These are phyloP conservation scores for Brachymystax lenok DNA, from an alignment of 2,797 vertebrate genomes.

Conservation along the genomic window DNA sequence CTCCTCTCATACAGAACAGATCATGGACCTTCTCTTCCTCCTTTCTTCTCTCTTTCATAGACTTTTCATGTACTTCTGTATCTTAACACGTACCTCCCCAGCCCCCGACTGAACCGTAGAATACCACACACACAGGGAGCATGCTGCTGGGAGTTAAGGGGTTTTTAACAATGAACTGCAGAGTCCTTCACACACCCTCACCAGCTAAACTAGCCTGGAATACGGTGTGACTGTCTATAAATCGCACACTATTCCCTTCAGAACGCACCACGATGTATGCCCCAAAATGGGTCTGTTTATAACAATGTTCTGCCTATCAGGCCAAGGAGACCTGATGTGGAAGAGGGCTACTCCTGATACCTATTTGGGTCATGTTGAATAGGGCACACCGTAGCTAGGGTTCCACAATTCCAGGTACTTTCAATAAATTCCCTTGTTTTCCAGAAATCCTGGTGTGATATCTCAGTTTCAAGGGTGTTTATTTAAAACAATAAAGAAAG, in stretches of 20 bases:
- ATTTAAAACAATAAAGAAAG: no score
- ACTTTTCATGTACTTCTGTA: neutral
- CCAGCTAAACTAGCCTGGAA: slow-evolving; percentile 44
- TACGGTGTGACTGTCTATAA: neutral
- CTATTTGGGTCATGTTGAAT: no score
- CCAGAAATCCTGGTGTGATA: no score
- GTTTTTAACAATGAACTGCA: slow-evolving; percentile 63
- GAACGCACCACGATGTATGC: neutral
- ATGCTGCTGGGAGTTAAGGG: slow-evolving; percentile 64
- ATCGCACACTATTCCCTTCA: neutral
- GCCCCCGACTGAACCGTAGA: slow-evolving; percentile 59
- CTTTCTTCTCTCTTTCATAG: slow-evolving; percentile 39
- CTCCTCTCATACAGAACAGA: slow-evolving; percentile 8
- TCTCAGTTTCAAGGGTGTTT: no score
- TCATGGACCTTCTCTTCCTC: slow-evolving; percentile 44
- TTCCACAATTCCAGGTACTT: neutral
- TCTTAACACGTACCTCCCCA: neutral
- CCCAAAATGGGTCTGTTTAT: no score
- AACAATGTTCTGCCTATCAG: no score
- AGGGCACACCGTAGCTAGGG: neutral
- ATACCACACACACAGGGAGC: slow-evolving; percentile 54
- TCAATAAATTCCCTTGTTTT: no score
- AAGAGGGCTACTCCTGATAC: no score
- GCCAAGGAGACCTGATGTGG: no score
- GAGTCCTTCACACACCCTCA: slow-evolving; percentile 52